Evolutionary conservation across 2,888 invertebrate species (phyloP).

Genomic region (Heliconius ismenius): DNA sequence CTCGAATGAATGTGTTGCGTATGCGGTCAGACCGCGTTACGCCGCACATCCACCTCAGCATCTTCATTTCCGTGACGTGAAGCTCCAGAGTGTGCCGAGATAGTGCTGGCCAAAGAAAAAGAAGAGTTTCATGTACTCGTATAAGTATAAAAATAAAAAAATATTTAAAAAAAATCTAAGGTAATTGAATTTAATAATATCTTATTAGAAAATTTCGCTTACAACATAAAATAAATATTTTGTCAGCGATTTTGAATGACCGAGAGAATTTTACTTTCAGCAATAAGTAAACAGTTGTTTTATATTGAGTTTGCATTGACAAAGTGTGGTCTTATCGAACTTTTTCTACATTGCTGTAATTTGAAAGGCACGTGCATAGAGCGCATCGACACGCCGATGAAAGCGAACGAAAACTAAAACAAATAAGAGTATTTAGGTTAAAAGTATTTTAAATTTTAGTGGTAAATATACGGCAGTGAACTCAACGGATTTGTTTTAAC

Average conservation of each 20-base stretch:
- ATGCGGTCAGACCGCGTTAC: too few species aligned
- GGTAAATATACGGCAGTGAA: neutral
- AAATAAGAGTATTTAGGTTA: neutral
- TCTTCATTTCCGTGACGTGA: too few species aligned
- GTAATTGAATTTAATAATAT: neutral
- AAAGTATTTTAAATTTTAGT: neutral
- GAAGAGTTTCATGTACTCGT: too few species aligned
- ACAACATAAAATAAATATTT: neutral
- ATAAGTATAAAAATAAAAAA: too few species aligned
- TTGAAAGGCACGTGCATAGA: neutral
- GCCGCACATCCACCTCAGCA: too few species aligned
- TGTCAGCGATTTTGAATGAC: neutral
- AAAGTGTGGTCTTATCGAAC: neutral
- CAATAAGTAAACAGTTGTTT: neutral
- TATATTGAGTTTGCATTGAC: neutral
- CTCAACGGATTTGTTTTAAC: neutral
- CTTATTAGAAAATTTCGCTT: neutral
- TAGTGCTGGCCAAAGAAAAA: too few species aligned
- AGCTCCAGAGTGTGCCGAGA: too few species aligned
- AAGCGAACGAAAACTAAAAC: slow-evolving; percentile 4
- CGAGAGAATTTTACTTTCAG: neutral
- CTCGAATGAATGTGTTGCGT: too few species aligned
- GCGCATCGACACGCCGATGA: neutral
- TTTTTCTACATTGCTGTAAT: neutral
- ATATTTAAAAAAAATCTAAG: too few species aligned